These are phyloP conservation scores for Temnothorax curvispinosus DNA, from an alignment of 1,140 invertebrate genomes.

Conservation along the genomic window DNA sequence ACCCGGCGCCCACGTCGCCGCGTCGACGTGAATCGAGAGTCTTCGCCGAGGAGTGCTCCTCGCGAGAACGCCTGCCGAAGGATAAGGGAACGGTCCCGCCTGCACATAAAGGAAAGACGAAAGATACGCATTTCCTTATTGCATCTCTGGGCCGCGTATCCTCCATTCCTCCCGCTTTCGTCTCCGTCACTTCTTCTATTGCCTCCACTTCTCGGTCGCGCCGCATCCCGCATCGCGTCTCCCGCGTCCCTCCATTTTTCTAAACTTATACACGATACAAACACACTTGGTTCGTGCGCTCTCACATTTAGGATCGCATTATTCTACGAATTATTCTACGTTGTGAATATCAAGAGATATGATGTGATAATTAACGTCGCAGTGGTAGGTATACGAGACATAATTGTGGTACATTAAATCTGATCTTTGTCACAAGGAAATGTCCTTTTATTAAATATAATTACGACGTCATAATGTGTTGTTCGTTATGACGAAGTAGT, in stretches of 20 bases:
- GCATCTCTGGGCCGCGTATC: constrained; percentile 45
- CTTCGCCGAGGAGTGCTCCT: constrained; percentile 13
- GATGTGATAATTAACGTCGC: not conserved
- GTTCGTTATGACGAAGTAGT: not conserved
- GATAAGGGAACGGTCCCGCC: not conserved
- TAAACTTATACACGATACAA: not conserved
- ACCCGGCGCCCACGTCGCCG: constrained; percentile 54
- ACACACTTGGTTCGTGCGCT: not conserved
- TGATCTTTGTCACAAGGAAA: constrained; percentile 17
- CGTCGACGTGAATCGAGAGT: constrained; percentile 62
- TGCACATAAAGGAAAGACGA: constrained; percentile 27
- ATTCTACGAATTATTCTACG: not conserved
- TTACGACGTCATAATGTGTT: not conserved
- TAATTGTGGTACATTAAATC: constrained; percentile 23
- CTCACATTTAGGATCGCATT: not conserved
- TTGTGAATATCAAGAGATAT: not conserved
- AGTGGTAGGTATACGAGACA: not conserved
- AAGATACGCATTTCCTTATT: constrained; percentile 68
- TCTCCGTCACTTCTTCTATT: not conserved
- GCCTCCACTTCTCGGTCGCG: not conserved
- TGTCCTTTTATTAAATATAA: constrained; percentile 40
- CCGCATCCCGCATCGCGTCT: constrained; percentile 3
- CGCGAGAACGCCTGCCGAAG: constrained; percentile 28
- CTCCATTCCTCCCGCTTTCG: not conserved
- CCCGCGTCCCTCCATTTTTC: not conserved